Percentiles rank a stretch among this genome's conserved stretches.
Conservation (phyloP, 2,113 vertebrate genomes). For the Oxygymnocypris stewartii region DNA sequence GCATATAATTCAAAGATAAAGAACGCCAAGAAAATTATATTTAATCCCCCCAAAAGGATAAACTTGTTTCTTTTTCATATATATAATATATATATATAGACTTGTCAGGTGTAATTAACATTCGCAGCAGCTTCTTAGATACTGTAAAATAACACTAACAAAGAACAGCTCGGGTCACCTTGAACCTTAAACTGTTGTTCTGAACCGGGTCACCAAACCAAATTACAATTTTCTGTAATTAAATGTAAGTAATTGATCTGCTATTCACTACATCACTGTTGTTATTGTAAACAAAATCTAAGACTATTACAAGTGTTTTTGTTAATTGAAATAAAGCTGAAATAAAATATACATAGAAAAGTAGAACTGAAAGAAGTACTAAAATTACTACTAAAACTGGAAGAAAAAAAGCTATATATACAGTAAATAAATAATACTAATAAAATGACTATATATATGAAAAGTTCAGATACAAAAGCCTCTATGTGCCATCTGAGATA, state of each 20-base stretch:
- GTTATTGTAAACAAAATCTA: not conserved
- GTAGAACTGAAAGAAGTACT: not conserved
- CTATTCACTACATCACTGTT: not conserved
- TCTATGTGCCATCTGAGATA: too few species aligned
- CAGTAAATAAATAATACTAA: too few species aligned
- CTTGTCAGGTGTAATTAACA: constrained; percentile 55
- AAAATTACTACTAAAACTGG: not conserved
- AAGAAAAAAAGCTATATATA: not conserved
- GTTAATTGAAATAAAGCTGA: not conserved
- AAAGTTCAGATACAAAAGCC: too few species aligned
- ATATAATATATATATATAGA: constrained; percentile 35
- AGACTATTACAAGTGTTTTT: not conserved
- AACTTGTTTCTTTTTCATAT: constrained; percentile 41
- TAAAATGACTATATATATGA: too few species aligned
- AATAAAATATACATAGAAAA: not conserved
- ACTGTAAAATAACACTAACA: constrained; percentile 40
- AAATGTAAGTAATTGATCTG: not conserved
- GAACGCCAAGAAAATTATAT: constrained; percentile 49
- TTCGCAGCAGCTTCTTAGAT: constrained; percentile 30
- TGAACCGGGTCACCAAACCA: not conserved
- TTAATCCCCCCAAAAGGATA: constrained; percentile 37
- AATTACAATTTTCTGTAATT: constrained; percentile 1
- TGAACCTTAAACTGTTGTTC: constrained; percentile 27
- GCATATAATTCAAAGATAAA: constrained; percentile 53
- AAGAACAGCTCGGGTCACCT: constrained; percentile 41